Base-by-base conservation (phyloP, 53 echinoderm and acorn worm species). In the Apostichopus leukothele region DNA sequence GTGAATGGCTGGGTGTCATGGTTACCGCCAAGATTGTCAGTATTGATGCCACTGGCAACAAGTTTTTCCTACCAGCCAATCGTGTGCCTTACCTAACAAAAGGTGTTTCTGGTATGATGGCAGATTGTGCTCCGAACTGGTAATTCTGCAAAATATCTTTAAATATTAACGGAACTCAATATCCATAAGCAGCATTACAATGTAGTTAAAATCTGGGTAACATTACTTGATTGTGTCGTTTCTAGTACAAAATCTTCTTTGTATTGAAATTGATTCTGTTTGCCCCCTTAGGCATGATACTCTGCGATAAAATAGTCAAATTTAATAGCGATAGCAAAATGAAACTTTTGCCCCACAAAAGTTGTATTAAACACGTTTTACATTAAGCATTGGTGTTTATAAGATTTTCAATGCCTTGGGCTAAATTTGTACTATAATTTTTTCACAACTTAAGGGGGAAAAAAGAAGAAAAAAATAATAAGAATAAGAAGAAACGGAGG, bases 1-100 rank as follows among this genome's bases (percentile, higher is more conserved):
- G 39, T 14, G 79, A 79, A 79, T 79, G 79, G 79, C 79, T 79
- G 18, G 79, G 79, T 52, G 79, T 52, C 20, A 51, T 79, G 79
- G 79, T 79, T 53, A 79, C 79, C 53, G 39, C 79, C 51, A 53
- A 53, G n/a, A 79, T 79, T 5, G 79, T 79, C 53, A 53, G 53
- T 79, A 51, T 79, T 6, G 79, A 79, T 51, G 18, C 79, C 51
- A 79, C 52, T 51, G 78, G 78, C n/a, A n/a, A 50, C 5, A 78
- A 25, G 9, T 78, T 78, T 51, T 78, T 16, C 51, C 51, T 78
- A 51, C 78, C 39, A 78, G 39, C 78, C 16, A 27, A 78, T 78
- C 78, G 51, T 11, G 19, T 78, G 3, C 78, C 78, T 52, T 53
- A 50, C 78, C 51, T 78, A n/a, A 78, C 78, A 26, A 52, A 52